These are phyloP conservation scores for Limnephilus rhombicus DNA, from an alignment of 2,888 invertebrate species.

Conservation along the genomic window DNA sequence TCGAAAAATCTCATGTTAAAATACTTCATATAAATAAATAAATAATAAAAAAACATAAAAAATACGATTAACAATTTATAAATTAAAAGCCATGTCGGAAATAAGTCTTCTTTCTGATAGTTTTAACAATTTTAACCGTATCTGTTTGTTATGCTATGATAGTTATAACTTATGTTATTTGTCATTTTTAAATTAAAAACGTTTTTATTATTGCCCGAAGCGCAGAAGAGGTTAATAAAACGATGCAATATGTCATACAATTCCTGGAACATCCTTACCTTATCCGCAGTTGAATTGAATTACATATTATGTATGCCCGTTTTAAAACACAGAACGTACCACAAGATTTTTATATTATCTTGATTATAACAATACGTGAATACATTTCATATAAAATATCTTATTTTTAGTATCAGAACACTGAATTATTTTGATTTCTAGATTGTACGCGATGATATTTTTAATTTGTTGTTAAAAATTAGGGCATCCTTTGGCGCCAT, in stretches of 20 bases:
- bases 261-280: constrained; percentile 35
- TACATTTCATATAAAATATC: background rate
- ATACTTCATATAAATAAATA: too few relatives aligned
- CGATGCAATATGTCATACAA: constrained; percentile 35
- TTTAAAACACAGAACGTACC: constrained; percentile 9
- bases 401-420: background rate
- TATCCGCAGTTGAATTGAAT: constrained; percentile 11
- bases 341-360: background rate
- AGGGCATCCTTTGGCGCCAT: constrained; percentile 30
- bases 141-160: too few relatives aligned
- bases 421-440: background rate
- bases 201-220: background rate
- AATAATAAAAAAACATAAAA: too few relatives aligned
- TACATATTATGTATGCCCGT: constrained; percentile 8
- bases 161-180: too few relatives aligned
- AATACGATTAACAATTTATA: too few relatives aligned
- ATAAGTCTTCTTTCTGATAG: too few relatives aligned
- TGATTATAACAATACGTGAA: constrained; percentile 16
- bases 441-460: constrained; percentile 12
- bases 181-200: too few relatives aligned
- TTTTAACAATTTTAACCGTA: too few relatives aligned
- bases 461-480: background rate
- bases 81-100: too few relatives aligned
- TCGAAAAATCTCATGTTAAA: too few relatives aligned
- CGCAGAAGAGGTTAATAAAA: constrained; percentile 25